A percentile compares a stretch with the other conserved stretches of the same genome.
These are phyloP conservation scores for Hirtodrosophila trivittata DNA, from an alignment of 2,888 invertebrate genomes.

Conservation along the genomic window DNA sequence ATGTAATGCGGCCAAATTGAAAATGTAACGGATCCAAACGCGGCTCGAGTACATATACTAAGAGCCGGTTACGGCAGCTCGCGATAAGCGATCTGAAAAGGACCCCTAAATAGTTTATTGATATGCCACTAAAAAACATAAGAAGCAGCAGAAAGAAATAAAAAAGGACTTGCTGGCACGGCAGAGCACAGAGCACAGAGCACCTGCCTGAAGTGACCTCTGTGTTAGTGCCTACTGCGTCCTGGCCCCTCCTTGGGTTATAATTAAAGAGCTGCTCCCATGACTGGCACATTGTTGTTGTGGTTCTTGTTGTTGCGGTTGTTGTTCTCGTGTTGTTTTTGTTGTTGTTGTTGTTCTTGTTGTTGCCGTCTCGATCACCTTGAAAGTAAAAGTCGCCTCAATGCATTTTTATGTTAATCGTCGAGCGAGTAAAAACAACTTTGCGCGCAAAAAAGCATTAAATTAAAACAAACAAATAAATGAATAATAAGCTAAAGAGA, in stretches of 20 bases:
- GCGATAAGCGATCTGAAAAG: slow-evolving; percentile 66
- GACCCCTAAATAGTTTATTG: slow-evolving; percentile 71
- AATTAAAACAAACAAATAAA: slow-evolving; percentile 79
- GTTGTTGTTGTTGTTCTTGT: slow-evolving; percentile 6
- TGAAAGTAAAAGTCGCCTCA: slow-evolving; percentile 72
- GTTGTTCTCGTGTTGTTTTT: not conserved
- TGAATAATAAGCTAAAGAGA: slow-evolving; percentile 72
- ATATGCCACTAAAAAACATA: slow-evolving; percentile 55
- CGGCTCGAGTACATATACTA: slow-evolving; percentile 24
- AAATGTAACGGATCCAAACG: slow-evolving; percentile 80
- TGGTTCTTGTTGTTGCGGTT: slow-evolving; percentile 5
- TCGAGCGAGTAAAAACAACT: slow-evolving; percentile 34
- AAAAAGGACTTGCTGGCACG: slow-evolving; percentile 42
- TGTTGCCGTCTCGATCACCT: slow-evolving; percentile 62
- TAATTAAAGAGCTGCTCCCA: slow-evolving; percentile 61
- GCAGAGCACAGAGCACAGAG: no score
- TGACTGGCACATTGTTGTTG: slow-evolving; percentile 59
- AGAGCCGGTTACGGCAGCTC: slow-evolving; percentile 44
- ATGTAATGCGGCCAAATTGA: slow-evolving; percentile 75
- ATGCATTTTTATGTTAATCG: slow-evolving; percentile 77
- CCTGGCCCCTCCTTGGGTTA: slow-evolving; percentile 26
- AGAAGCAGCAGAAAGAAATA: slow-evolving; percentile 25
- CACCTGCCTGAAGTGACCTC: slow-evolving; percentile 46
- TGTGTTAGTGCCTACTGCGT: slow-evolving; percentile 19
- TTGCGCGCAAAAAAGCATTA: slow-evolving; percentile 72